Base-by-base conservation (phyloP, 2,797 vertebrate genomes). In the Hypotaenidia okinawae region DNA sequence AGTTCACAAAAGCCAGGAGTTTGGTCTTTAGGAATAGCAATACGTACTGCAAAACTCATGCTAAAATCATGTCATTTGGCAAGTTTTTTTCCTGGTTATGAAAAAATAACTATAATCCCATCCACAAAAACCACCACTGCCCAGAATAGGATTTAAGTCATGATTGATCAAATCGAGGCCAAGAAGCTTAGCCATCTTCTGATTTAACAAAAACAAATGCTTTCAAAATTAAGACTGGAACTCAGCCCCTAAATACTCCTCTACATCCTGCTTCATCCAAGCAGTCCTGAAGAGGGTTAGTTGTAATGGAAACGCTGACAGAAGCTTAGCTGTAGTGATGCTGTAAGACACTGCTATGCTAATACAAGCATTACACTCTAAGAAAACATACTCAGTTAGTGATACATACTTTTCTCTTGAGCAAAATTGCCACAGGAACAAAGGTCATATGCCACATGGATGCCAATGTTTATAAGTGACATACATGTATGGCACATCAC, bases 281-380 rank as follows among this genome's bases (percentile, higher is more conserved):
- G 61, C 57, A 75, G 49, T 67, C 45, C 74, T 83, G 74, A 93
- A 74, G 81, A 94, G 57, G 33, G 49, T 74, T 89, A 16, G 61
- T 83, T 74, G 81, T 86, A 96, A 49, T 59, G 84, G 88, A 94
- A 95, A 80, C 87, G 72, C 90, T 95, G 88, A 95, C 88, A 92
- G 54, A 75, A 85, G 54, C 84, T 77, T 83, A 87, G 75, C 78
- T 90, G 72, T 45, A 77, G 24, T 83, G 86, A 89, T 92, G 78
- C 64, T 93, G 80, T 89, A 95, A 92, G 90, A 87, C 61, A 85
- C 72, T 87, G 80, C 74, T 89, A 83, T 83, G 75, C 75, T 95
- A 87, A 92, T 92, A 62, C 49, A 92, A 95, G 75, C 91, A 69
- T 62, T 89, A 89, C 86, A 73, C 6, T 14, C 68, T 80, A 90